phyloP scores from a whole-genome alignment of 53 echinoderm and acorn worm species.

The Antedon mediterranea region DNA sequence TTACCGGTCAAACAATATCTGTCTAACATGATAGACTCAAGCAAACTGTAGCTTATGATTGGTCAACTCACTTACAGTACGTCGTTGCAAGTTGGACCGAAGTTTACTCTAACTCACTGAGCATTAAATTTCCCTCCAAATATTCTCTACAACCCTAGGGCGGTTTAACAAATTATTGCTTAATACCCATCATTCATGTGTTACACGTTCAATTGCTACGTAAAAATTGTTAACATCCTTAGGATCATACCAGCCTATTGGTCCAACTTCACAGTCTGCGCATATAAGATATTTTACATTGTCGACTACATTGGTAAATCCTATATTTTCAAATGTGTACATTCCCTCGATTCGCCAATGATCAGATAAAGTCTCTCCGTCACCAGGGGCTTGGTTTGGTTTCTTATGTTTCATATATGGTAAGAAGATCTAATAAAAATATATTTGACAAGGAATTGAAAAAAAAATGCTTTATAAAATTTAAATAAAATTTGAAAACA shows the following conservation, averaged over 20 bases:
- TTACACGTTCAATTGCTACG: constrained; percentile 64
- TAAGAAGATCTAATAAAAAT: constrained; percentile 44
- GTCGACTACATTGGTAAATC: constrained; percentile 81
- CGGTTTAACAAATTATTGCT: no score
- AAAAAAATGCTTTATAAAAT: neutral
- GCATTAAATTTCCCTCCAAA: no score
- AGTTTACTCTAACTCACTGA: no score
- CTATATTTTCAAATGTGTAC: constrained; percentile 96
- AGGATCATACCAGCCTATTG: constrained; percentile 66
- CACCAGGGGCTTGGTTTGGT: constrained; percentile 38
- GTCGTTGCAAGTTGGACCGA: no score
- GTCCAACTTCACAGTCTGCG: constrained; percentile 95
- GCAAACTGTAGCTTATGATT: no score
- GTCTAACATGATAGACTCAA: no score
- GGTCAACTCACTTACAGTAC: no score
- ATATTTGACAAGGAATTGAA: neutral
- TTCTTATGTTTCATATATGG: constrained; percentile 94
- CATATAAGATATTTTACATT: constrained; percentile 73
- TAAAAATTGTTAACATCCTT: constrained; percentile 40
- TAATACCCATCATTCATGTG: constrained; percentile 57
- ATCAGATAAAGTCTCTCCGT: constrained; percentile 54
- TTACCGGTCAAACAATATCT: no score
- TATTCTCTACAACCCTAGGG: no score
- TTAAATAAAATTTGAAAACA: no score
- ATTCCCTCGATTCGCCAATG: constrained; percentile 85